Percentiles rank a stretch among this genome's conserved stretches.
phyloP scores from a whole-genome alignment of 2,888 invertebrate genomes.

The Acrobasis suavella region DNA sequence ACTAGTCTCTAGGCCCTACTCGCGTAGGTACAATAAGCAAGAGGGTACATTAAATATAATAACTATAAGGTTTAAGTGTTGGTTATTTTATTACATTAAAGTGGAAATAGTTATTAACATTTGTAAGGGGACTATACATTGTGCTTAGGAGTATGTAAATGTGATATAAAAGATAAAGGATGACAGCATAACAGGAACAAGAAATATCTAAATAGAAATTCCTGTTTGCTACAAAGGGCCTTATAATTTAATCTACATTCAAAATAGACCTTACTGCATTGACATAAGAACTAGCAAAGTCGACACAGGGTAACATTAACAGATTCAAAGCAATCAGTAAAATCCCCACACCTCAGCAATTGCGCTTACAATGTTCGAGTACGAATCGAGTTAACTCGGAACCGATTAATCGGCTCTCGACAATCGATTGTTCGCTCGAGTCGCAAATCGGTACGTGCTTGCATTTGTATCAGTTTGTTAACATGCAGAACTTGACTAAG shows the following conservation, averaged over 20 bases:
- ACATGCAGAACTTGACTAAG: background rate
- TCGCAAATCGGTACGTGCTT: slow-evolving; percentile 15
- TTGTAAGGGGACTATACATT: too few species aligned
- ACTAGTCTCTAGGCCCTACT: too few species aligned
- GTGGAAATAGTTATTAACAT: too few species aligned
- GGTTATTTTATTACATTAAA: too few species aligned
- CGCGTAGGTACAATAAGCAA: too few species aligned
- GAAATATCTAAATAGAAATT: too few species aligned
- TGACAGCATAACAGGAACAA: too few species aligned
- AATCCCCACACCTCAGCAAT: slow-evolving; percentile 12
- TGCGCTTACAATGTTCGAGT: slow-evolving; percentile 13
- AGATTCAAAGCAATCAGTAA: slow-evolving; percentile 6
- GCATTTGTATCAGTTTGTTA: slow-evolving; percentile 19
- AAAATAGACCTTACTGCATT: slow-evolving; percentile 30
- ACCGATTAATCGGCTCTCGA: slow-evolving; percentile 17
- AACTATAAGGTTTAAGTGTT: too few species aligned
- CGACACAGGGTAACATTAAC: slow-evolving; percentile 12
- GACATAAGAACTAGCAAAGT: background rate
- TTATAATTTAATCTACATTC: background rate
- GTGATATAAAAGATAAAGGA: too few species aligned
- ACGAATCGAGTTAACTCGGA: slow-evolving; percentile 15
- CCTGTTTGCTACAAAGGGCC: too few species aligned
- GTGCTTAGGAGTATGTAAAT: too few species aligned
- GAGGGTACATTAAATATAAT: too few species aligned
- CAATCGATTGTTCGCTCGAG: slow-evolving; percentile 14